Conservation (phyloP, 92 coral and sea anemone species). For the Ricordea florida region DNA sequence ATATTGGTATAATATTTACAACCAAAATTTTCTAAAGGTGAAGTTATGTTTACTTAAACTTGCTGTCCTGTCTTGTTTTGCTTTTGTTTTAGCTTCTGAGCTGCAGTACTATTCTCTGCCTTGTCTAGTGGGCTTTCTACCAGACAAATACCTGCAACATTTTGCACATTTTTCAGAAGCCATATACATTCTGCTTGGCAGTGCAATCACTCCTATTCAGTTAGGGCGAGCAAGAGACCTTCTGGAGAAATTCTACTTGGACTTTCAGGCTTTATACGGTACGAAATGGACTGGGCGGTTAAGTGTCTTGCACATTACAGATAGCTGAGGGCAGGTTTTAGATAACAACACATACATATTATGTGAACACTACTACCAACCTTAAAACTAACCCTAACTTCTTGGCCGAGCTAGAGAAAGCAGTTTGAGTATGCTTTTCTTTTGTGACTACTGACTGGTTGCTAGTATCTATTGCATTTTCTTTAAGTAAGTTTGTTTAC, state of each 20-base stretch:
- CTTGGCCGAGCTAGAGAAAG: too few species aligned
- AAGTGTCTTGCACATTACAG: background rate
- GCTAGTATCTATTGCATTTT: too few species aligned
- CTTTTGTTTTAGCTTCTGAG: conserved; percentile 1
- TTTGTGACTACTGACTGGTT: too few species aligned
- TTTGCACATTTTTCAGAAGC: conserved; percentile 4
- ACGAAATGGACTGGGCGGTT: too few species aligned
- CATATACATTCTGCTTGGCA: conserved; percentile 51
- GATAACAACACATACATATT: background rate
- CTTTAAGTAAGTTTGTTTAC: too few species aligned
- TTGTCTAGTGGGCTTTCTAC: background rate
- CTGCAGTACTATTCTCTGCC: conserved; percentile 20
- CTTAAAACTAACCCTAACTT: too few species aligned
- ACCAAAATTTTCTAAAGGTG: background rate
- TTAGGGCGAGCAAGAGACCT: conserved; percentile 32
- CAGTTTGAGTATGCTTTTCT: too few species aligned
- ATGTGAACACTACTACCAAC: too few species aligned
- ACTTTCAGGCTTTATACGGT: conserved; percentile 51
- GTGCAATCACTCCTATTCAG: conserved; percentile 15
- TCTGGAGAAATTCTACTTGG: conserved; percentile 48
- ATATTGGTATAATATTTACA: background rate
- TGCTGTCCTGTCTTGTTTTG: background rate
- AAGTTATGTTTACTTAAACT: too few species aligned
- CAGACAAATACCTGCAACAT: background rate
- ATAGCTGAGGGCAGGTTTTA: background rate